Evolutionary conservation across 2,797 vertebrate species (phyloP).

Genomic region (Mormyrops attenuatus): DNA sequence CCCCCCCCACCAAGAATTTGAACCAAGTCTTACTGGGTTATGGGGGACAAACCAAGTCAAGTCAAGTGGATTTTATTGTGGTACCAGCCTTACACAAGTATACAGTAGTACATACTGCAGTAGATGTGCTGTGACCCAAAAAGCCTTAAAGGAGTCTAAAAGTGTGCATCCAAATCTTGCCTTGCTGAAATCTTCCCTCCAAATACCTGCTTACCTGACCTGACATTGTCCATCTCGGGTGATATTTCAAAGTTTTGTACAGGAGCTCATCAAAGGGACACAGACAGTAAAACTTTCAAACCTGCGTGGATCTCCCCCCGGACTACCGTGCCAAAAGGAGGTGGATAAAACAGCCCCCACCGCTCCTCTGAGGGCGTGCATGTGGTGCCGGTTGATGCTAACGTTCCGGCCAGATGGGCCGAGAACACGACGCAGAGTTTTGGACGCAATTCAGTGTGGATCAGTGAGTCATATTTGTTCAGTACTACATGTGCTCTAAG

Average conservation of each 20-base stretch:
- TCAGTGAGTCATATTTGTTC: constrained; percentile 8
- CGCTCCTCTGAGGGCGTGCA: neutral
- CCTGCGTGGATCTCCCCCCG: neutral
- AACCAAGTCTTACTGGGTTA: neutral
- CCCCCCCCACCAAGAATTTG: neutral
- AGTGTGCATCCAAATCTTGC: neutral
- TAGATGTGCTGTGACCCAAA: neutral
- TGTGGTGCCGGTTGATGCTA: neutral
- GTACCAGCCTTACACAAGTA: neutral
- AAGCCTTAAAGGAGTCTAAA: neutral
- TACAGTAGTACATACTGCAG: neutral
- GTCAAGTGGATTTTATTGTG: neutral
- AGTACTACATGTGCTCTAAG: constrained; percentile 6
- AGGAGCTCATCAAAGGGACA: neutral
- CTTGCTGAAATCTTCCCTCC: neutral
- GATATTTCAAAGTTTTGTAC: neutral
- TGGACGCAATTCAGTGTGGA: neutral
- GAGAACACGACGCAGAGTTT: constrained; percentile 1
- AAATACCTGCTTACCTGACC: neutral
- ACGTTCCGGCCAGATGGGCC: constrained; percentile 4
- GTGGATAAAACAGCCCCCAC: neutral
- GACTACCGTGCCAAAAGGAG: neutral
- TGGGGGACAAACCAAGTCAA: neutral
- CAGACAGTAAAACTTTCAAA: neutral
- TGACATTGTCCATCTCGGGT: neutral